Percentiles rank a stretch among this genome's conserved stretches.
phyloP scores from a whole-genome alignment of 2,888 invertebrate species.

The Papilio demoleus region DNA sequence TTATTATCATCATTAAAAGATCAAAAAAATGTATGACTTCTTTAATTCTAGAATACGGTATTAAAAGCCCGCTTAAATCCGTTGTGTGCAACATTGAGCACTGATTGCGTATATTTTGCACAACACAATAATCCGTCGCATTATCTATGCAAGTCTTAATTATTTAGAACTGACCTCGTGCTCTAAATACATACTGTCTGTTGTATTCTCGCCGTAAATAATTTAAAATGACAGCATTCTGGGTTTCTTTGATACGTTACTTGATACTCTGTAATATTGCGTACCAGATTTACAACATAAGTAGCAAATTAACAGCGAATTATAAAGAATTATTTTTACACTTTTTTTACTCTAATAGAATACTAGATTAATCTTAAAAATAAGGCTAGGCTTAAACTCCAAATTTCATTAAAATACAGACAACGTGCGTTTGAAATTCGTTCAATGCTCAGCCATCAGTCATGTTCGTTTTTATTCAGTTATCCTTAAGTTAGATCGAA shows the following conservation, averaged over 20 bases:
- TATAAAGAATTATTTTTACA: not conserved
- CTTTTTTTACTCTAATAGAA: too few species aligned
- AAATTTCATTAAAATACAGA: too few species aligned
- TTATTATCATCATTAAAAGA: not conserved
- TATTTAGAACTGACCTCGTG: constrained; percentile 17
- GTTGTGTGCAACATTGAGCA: constrained; percentile 9
- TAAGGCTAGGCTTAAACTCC: too few species aligned
- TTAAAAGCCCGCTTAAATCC: not conserved
- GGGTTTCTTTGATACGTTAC: not conserved
- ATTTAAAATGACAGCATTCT: constrained; percentile 26
- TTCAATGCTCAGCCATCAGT: too few species aligned
- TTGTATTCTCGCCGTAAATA: not conserved
- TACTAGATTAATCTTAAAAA: too few species aligned
- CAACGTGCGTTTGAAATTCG: too few species aligned
- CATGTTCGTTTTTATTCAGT: not conserved
- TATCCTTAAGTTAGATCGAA: not conserved
- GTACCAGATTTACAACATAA: not conserved
- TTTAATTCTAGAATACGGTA: not conserved
- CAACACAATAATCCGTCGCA: constrained; percentile 28
- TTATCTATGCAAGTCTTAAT: constrained; percentile 34
- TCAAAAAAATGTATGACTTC: not conserved
- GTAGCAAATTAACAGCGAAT: not conserved
- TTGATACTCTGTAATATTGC: not conserved
- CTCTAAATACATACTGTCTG: not conserved
- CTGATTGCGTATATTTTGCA: constrained; percentile 28